Percentiles rank a stretch among this genome's conserved stretches.
phyloP scores from a whole-genome alignment of 2,888 invertebrate species.

The Eupsilia transversa region DNA sequence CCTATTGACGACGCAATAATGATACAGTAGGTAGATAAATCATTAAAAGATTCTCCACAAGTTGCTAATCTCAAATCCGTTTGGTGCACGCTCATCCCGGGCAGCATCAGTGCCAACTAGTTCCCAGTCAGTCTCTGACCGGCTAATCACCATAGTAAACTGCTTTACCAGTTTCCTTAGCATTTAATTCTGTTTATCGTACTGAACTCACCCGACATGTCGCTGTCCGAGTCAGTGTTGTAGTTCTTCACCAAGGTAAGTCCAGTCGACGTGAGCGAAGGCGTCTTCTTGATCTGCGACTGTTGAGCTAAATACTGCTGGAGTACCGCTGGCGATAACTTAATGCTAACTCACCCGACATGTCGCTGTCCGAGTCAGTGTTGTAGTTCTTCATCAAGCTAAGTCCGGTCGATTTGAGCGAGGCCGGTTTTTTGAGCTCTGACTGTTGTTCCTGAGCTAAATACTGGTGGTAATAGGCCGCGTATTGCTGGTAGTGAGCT shows the following conservation, averaged over 20 bases:
- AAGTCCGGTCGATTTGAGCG: constrained; percentile 81
- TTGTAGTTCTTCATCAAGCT: constrained; percentile 91
- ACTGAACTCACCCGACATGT: constrained; percentile 77
- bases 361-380: constrained; percentile 88
- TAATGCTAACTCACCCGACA: constrained; percentile 74
- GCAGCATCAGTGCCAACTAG: too few species aligned
- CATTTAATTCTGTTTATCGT: too few species aligned
- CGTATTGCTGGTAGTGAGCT: constrained; percentile 71
- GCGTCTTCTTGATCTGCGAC: constrained; percentile 34
- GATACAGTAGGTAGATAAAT: too few species aligned
- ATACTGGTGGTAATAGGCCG: constrained; percentile 77
- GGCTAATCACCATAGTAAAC: too few species aligned
- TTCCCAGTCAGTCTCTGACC: too few species aligned
- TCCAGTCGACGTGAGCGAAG: constrained; percentile 79
- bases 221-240: constrained; percentile 89
- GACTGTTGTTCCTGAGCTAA: constrained; percentile 61
- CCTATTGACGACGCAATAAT: too few species aligned
- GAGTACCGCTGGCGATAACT: constrained; percentile 61
- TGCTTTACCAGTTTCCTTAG: too few species aligned
- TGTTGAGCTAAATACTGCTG: constrained; percentile 60
- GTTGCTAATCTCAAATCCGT: too few species aligned
- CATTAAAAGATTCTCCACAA: too few species aligned
- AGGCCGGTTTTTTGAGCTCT: constrained; percentile 52
- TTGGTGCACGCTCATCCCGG: too few species aligned
- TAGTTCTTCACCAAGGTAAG: constrained; percentile 91